Conservation (phyloP, 2,113 vertebrate genomes). For the Pachyramphus minor region DNA sequence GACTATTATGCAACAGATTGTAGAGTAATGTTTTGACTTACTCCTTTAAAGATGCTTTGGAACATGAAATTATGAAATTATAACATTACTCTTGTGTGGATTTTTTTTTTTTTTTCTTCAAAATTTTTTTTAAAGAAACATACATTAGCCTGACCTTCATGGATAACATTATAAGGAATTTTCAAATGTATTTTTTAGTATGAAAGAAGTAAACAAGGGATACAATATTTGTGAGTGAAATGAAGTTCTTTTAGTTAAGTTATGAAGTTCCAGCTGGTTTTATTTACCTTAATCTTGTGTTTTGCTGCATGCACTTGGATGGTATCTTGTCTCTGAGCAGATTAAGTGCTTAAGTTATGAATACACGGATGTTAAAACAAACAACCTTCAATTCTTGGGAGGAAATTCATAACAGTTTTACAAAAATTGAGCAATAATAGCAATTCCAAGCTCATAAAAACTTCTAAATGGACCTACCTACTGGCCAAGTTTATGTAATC, state of each 20-base stretch:
- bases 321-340: not conserved
- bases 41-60: conserved; percentile 1
- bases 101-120: not conserved
- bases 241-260: not conserved
- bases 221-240: not conserved
- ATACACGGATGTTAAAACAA: not conserved
- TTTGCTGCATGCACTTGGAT: not conserved
- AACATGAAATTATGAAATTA: not conserved
- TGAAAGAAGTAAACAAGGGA: not conserved
- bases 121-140: not conserved
- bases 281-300: not conserved
- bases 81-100: not conserved
- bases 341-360: not conserved
- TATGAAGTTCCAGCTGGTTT: not conserved
- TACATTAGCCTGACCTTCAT: not conserved
- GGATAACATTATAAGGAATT: not conserved
- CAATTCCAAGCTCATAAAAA: not conserved
- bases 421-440: not conserved
- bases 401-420: not conserved
- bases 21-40: conserved; percentile 36
- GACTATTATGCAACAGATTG: conserved; percentile 25
- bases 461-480: not conserved
- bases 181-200: not conserved
- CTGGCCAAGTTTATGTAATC: not conserved
- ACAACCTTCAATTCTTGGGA: not conserved